These are phyloP conservation scores for Drymonia ruficornis DNA, from an alignment of 2,888 invertebrate species.

Conservation along the genomic window DNA sequence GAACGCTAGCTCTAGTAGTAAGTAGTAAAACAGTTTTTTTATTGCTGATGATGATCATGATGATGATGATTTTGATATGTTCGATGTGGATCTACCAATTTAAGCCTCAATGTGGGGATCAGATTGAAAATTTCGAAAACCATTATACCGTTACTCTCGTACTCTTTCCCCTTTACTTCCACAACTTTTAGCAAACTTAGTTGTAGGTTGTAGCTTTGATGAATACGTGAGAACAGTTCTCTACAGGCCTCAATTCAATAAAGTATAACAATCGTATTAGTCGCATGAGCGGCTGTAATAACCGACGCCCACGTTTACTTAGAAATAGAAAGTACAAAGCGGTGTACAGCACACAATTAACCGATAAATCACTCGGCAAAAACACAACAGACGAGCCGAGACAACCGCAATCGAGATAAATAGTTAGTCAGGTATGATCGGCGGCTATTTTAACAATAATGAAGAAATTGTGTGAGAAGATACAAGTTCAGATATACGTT, in stretches of 20 bases:
- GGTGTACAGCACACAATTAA: constrained; percentile 46
- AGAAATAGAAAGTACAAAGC: constrained; percentile 37
- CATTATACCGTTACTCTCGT: too few relatives aligned
- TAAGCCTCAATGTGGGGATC: too few relatives aligned
- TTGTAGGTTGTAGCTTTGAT: too few relatives aligned
- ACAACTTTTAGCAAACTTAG: too few relatives aligned
- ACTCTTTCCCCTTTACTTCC: too few relatives aligned
- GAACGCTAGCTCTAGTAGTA: not conserved
- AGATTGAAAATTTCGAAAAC: too few relatives aligned
- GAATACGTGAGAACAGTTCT: too few relatives aligned
- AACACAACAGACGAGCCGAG: constrained; percentile 42
- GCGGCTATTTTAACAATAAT: not conserved
- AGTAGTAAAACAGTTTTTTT: too few relatives aligned
- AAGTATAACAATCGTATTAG: not conserved
- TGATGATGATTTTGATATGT: too few relatives aligned
- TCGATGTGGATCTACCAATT: too few relatives aligned
- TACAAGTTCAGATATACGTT: too few relatives aligned
- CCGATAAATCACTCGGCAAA: constrained; percentile 54
- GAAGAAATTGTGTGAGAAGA: not conserved
- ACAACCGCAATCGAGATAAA: constrained; percentile 32
- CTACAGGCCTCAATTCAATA: not conserved
- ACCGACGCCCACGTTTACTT: constrained; percentile 23
- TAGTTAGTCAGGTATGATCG: not conserved
- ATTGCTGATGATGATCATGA: too few relatives aligned
- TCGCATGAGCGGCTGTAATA: not conserved